Evolutionary conservation across 1,140 invertebrate species (phyloP), one percentile per base, ranked within the genome.

Genomic region (Lamellibrachia luymesi): DNA sequence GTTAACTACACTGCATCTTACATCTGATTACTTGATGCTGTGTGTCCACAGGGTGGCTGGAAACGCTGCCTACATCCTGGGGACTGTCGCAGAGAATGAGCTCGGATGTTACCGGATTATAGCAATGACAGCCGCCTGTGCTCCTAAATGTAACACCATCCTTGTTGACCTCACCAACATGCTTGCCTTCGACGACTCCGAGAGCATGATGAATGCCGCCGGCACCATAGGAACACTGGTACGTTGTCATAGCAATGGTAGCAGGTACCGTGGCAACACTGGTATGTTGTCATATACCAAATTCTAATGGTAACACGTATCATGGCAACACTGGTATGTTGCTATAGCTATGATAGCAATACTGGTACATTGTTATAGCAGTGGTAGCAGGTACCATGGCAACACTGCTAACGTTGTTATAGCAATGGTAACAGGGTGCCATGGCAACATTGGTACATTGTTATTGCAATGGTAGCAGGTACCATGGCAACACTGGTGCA

Each of bases 201-300:
- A 96, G 93, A 96, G 95, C 94, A 96, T 96, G 4, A 96, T 96
- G 96, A 96, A 96, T 95, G 96, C 96, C 90, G 96, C 96, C 22
- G 96, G 96, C 8, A 96, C 96, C n/a, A 95, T 96, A 94, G 96
- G 96, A 91, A 96, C 96, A 22, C 94, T 96, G 94, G 96, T 96
- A 94, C 93, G 94, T 90, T 52, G 52, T n/a, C 91, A 38, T 38
- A 38, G 38, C 38, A 38, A 38, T 38, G 38, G 38, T 38, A 38
- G 38, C 38, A 38, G 38, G 38, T 38, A 38, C 38, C 38, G 38
- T 38, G 38, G 38, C 38, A 38, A 38, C 38, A 38, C 38, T 38
- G 38, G 38, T 38, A 38, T 38, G 38, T 38, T 38, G 38, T 38
- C 38, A 38, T 38, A 38, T 38, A 38, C 38, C 38, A 38, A 38